Percentiles rank a stretch among this genome's conserved stretches.
These are phyloP conservation scores for Hyperoplus lanceolatus DNA, from an alignment of 2,797 vertebrate genomes.

Conservation along the genomic window DNA sequence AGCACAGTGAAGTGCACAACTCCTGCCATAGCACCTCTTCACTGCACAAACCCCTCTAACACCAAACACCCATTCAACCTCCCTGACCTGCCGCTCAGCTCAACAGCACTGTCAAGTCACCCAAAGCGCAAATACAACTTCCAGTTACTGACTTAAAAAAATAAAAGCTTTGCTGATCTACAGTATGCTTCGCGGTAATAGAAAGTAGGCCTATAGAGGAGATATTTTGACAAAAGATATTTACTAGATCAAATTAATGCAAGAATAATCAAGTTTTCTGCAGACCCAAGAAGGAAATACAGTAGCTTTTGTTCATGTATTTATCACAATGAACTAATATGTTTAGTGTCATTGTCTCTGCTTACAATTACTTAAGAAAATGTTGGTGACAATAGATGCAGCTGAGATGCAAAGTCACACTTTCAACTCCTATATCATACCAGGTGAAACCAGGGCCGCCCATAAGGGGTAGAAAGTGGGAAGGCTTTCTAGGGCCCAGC, in stretches of 20 bases:
- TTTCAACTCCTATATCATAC: no score
- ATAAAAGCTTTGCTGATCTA: constrained; percentile 27
- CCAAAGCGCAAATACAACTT: constrained; percentile 17
- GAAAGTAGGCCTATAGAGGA: no score
- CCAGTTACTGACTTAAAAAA: constrained; percentile 28
- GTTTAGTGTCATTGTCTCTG: background rate
- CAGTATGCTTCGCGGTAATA: no score
- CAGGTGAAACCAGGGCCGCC: no score
- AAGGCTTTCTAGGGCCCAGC: no score
- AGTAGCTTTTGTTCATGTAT: no score
- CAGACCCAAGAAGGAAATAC: no score
- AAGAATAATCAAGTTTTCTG: no score
- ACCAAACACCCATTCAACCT: constrained; percentile 51
- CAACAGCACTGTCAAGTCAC: constrained; percentile 1
- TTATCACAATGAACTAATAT: background rate
- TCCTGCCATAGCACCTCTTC: constrained; percentile 55
- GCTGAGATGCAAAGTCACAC: background rate
- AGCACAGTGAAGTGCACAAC: constrained; percentile 39
- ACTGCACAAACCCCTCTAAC: constrained; percentile 20
- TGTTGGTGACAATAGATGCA: background rate
- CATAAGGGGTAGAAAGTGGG: no score
- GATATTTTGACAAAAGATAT: no score
- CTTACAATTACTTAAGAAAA: background rate
- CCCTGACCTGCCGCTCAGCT: constrained; percentile 34
- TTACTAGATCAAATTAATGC: no score